Conservation (phyloP, 2,888 invertebrate species). For the Acronicta leporina region DNA sequence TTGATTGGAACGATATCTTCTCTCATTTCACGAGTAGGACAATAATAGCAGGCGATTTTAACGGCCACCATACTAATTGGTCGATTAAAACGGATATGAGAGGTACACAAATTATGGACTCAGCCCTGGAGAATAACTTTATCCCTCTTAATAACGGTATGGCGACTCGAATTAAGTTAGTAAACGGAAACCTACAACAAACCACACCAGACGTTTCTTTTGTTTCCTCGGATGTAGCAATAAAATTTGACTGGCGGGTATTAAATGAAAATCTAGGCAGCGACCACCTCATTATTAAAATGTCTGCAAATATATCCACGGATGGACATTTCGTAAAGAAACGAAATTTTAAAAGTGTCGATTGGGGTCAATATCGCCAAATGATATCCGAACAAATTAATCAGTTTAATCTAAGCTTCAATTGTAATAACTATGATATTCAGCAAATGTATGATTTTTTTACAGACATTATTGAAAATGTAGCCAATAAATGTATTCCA, state of each 20-base stretch:
- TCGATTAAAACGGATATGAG: conserved; percentile 4
- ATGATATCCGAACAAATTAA: not conserved
- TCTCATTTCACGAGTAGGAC: not conserved
- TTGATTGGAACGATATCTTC: conserved; percentile 10
- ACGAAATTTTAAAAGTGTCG: conserved; percentile 4
- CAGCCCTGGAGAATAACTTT: conserved; percentile 8
- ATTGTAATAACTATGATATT: conserved; percentile 1
- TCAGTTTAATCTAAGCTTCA: not conserved
- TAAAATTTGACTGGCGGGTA: conserved; percentile 3
- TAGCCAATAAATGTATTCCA: conserved; percentile 1
- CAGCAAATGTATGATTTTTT: conserved; percentile 7
- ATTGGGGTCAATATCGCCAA: conserved; percentile 2
- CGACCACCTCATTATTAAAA: conserved; percentile 9
- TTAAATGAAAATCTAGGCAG: conserved; percentile 8
- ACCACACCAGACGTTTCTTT: not conserved
- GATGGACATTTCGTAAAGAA: not conserved
- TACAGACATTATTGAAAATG: conserved; percentile 1
- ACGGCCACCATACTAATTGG: conserved; percentile 3
- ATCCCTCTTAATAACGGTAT: conserved; percentile 5
- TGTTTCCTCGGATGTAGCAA: conserved; percentile 4
- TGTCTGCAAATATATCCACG: conserved; percentile 3
- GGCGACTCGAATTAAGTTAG: conserved; percentile 4
- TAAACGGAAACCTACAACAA: not conserved
- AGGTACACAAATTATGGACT: conserved; percentile 6
- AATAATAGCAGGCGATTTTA: conserved; percentile 9